Evolutionary conservation across 2,113 vertebrate genomes (phyloP), one percentile per base, ranked within the genome.

Genomic region (Mastomys coucha): DNA sequence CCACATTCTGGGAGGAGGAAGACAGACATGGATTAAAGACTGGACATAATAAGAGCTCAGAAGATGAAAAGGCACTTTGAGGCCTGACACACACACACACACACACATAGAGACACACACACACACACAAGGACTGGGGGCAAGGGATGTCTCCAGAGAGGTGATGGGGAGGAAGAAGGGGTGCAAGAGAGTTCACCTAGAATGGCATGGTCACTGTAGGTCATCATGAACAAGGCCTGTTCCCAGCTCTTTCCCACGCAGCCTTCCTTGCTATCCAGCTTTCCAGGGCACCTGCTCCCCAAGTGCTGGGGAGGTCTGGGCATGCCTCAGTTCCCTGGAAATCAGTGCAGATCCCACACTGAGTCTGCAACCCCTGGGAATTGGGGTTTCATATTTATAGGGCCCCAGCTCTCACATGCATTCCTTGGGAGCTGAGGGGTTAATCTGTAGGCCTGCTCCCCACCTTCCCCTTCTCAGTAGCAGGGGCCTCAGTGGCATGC

Each of bases 241-340:
- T 20, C 36, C 31, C 9, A 42, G 24, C 8, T 19, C 13, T 67
- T 85, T 67, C 86, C 78, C 77, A 36, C 20, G 33, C 5, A 1
- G 36, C 26, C 2, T 63, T 24, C 53, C 7, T 20, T 0, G 11
- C 70, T 0, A 65, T 13, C n/a, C n/a, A n/a, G n/a, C n/a, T n/a
- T n/a, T n/a, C n/a, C n/a, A n/a, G n/a, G n/a, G n/a, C n/a, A n/a
- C 20, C n/a, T 45, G 39, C 42, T 81, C 19, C 39, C 75, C 24
- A 5, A 3, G 1, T 73, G 24, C 39, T 45, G 17, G 39, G 84
- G 63, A 56, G 56, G 22, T 69, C 26, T 72, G 42, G 53, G 17
- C 33, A 6, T 28, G 39, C 56, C 51, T 75, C 9, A 2, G 11
- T 11, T 49, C 63, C 69, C 20, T 65, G 51, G 42, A 36, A 36